Evolutionary conservation across 2,888 invertebrate genomes (phyloP).

Genomic region (Augiades crinisus): DNA sequence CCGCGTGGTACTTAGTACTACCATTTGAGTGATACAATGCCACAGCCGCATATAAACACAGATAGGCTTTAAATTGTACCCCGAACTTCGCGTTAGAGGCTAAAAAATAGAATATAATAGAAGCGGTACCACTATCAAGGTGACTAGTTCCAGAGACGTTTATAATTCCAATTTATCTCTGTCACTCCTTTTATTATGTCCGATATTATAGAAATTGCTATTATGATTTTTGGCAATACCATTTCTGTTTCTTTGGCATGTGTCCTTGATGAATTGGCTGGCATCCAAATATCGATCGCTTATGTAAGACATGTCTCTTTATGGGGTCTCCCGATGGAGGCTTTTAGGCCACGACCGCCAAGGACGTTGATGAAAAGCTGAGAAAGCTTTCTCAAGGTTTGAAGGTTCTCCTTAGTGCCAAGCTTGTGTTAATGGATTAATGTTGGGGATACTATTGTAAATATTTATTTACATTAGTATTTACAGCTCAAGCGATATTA

Average conservation of each 20-base stretch:
- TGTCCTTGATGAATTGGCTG: constrained; percentile 9
- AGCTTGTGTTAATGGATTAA: background rate
- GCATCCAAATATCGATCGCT: constrained; percentile 2
- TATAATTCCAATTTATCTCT: background rate
- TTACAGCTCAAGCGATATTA: no score
- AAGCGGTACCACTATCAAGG: no score
- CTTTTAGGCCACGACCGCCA: background rate
- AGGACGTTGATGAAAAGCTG: constrained; percentile 3
- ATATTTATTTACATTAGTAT: background rate
- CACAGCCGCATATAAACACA: no score
- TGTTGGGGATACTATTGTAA: background rate
- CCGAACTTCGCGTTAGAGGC: no score
- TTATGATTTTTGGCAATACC: background rate
- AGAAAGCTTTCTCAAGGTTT: constrained; percentile 1
- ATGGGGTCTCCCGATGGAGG: constrained; percentile 6
- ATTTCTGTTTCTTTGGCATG: background rate
- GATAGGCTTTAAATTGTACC: no score
- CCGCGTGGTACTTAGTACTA: no score
- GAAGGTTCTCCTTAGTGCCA: background rate
- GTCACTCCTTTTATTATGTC: background rate
- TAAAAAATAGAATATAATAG: no score
- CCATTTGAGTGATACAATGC: no score
- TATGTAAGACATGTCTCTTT: constrained; percentile 9
- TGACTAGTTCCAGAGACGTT: no score
- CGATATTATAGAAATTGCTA: background rate